Base-by-base conservation (phyloP, 2,113 vertebrate genomes). In the Australoheros scitulus region DNA sequence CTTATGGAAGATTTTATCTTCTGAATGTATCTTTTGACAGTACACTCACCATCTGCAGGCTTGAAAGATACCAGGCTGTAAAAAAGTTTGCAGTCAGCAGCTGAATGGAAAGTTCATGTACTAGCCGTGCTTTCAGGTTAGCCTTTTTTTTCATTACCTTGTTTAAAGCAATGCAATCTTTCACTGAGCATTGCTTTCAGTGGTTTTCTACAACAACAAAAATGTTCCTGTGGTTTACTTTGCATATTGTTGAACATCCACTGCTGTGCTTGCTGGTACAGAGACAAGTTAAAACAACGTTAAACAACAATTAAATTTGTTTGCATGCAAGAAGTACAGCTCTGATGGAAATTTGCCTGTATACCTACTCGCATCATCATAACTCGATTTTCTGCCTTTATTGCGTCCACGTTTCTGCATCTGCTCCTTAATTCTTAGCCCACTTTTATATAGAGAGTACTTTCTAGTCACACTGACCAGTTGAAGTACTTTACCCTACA, bases 41-140 rank as follows among this genome's bases (percentile, higher is more conserved):
- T 68, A 80, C 29, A 65, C 26, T 24, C 58, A 60, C 58, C 81
- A 77, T 86, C 59, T 88, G 77, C n/a, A 63, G 7, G 43, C 13
- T 78, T 56, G 32, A 91, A 87, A 84, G 76, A 85, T 59, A 26
- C 34, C n/a, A 24, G 61, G 29, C 58, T 55, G 50, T 64, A 34
- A 80, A 56, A 84, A 79, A 47, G 57, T 50, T 63, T 32, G 24
- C 24, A 26, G 57, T 59, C 26, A 29, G 24, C 24, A 15, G 68
- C 41, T 32, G 22, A 80, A 41, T 13, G 13, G 15, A 15, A 59
- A 61, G 59, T 24, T 64, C 38, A 76, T n/a, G 2, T 55, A 15
- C 7, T 20, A 15, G 11, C 47, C 5, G 6, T n/a, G 68, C 18
- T n/a, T 72, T 72, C 32, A 18, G 22, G 22, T 38, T 56, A 24